Percentiles rank a stretch among this genome's conserved stretches.
Evolutionary conservation across 2,797 vertebrate genomes (phyloP).

Genomic region (Pipistrellus kuhlii): DNA sequence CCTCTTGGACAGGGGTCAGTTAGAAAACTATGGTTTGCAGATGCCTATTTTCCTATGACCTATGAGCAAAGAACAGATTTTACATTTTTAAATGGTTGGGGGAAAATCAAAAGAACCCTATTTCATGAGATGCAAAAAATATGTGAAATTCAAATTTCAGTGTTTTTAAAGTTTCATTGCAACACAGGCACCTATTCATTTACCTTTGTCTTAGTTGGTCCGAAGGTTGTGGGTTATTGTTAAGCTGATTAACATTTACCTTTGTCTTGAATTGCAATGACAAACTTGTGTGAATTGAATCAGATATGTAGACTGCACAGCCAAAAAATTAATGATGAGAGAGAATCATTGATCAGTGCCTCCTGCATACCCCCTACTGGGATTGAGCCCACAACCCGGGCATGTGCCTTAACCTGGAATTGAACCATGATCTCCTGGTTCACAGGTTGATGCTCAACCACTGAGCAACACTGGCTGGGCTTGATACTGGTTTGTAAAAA

Average conservation of each 20-base stretch:
- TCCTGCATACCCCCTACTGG: too few species aligned
- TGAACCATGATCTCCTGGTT: too few species aligned
- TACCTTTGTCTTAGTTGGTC: background rate
- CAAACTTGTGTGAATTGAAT: background rate
- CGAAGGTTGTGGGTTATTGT: too few species aligned
- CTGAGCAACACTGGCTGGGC: too few species aligned
- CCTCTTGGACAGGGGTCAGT: background rate
- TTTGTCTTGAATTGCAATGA: background rate
- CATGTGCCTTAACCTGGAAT: too few species aligned
- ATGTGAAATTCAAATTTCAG: slow-evolving; percentile 13
- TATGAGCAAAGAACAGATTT: background rate
- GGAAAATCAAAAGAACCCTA: background rate
- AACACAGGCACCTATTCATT: background rate
- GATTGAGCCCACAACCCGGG: too few species aligned
- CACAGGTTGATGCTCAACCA: too few species aligned
- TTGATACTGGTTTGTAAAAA: background rate
- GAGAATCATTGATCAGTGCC: too few species aligned
- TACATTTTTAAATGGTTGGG: slow-evolving; percentile 20
- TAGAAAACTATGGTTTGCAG: background rate
- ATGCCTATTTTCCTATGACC: background rate
- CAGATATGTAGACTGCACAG: background rate
- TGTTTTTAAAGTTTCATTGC: slow-evolving; percentile 23
- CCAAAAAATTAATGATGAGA: too few species aligned
- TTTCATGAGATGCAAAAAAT: background rate
- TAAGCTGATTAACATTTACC: too few species aligned